Evolutionary conservation across 2,888 invertebrate genomes (phyloP).

Genomic region (Polylopha cassiicola): DNA sequence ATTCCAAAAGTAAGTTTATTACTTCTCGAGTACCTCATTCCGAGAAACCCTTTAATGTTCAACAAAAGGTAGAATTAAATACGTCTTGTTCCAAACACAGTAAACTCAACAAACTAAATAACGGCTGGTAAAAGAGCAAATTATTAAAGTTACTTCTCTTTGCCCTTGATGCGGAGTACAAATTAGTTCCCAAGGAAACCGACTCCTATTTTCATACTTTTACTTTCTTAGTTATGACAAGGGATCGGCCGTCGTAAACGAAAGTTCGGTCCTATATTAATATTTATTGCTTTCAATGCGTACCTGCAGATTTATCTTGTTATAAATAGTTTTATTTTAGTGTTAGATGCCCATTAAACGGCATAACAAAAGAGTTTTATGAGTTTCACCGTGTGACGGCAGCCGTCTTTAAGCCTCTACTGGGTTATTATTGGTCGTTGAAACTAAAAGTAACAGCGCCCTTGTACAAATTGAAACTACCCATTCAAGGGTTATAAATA

Average conservation of each 20-base stretch:
- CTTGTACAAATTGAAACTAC: too few species aligned
- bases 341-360: conserved; percentile 63
- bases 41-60: too few species aligned
- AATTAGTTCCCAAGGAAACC: conserved; percentile 42
- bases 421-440: conserved; percentile 38
- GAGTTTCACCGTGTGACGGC: conserved; percentile 36
- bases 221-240: conserved; percentile 38
- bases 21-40: too few species aligned
- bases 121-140: conserved; percentile 30
- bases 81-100: conserved; percentile 1
- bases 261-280: conserved; percentile 64
- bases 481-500: too few species aligned
- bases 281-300: conserved; percentile 64
- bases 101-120: conserved; percentile 24
- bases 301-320: conserved; percentile 54
- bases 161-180: conserved; percentile 35
- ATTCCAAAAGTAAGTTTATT: too few species aligned
- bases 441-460: conserved; percentile 25
- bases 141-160: conserved; percentile 30
- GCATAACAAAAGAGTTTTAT: conserved; percentile 56
- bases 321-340: conserved; percentile 68
- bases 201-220: conserved; percentile 40
- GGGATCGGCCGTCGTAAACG: conserved; percentile 50
- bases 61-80: background rate
- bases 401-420: conserved; percentile 40